A percentile compares a stretch with the other conserved stretches of the same genome.
These are phyloP conservation scores for Linepithema humile DNA, from an alignment of 1,140 invertebrate genomes.

Conservation along the genomic window DNA sequence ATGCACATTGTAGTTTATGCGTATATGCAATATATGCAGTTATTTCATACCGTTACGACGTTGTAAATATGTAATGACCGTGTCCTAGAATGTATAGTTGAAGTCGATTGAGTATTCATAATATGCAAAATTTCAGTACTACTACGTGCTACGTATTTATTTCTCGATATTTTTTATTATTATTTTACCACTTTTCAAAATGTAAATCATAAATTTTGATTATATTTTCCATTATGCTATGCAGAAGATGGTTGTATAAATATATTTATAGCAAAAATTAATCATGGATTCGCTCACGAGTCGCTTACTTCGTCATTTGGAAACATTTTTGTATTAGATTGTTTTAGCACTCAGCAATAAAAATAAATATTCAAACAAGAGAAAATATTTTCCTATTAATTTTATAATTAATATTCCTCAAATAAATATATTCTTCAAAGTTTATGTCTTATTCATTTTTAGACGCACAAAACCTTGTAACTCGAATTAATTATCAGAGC, in stretches of 20 bases:
- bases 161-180: neutral
- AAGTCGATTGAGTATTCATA: neutral
- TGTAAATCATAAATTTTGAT: neutral
- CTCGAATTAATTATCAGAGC: neutral
- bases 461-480: neutral
- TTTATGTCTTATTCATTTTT: neutral
- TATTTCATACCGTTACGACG: slow-evolving; percentile 27
- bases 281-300: neutral
- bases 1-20: slow-evolving; percentile 1
- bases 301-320: neutral
- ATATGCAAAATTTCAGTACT: neutral
- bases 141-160: neutral
- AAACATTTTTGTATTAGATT: neutral
- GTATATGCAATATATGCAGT: slow-evolving; percentile 18
- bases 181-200: neutral
- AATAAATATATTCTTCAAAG: neutral
- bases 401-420: neutral
- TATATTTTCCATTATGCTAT: neutral
- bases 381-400: neutral
- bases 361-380: neutral
- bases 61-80: slow-evolving; percentile 41
- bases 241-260: neutral
- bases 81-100: slow-evolving; percentile 10
- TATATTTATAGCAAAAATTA: neutral
- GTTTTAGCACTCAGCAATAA: neutral